These are phyloP conservation scores for Macaria liturata DNA, from an alignment of 2,888 invertebrate genomes.

Conservation along the genomic window DNA sequence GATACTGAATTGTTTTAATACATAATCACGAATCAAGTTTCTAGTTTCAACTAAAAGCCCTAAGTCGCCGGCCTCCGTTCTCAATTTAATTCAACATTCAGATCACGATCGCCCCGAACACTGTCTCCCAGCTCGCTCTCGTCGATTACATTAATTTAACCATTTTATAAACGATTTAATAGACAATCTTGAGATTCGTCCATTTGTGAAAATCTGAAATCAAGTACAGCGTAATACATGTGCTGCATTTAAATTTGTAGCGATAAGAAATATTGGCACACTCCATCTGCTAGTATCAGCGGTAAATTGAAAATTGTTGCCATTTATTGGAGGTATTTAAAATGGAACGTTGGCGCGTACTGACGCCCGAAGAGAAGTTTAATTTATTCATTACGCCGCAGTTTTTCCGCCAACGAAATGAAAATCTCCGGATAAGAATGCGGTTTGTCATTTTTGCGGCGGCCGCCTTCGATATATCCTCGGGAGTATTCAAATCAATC, in stretches of 20 bases:
- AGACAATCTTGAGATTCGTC: conserved; percentile 70
- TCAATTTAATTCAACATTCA: conserved; percentile 71
- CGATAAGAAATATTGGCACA: conserved; percentile 35
- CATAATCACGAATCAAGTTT: too few relatives aligned
- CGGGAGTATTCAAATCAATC: conserved; percentile 82
- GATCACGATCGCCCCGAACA: conserved; percentile 75
- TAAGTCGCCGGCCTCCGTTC: conserved; percentile 45
- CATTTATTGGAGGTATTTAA: conserved; percentile 47
- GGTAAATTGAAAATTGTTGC: conserved; percentile 50
- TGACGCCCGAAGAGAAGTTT: conserved; percentile 47
- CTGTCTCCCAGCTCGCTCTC: conserved; percentile 75
- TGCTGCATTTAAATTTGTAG: conserved; percentile 35
- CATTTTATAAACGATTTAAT: conserved; percentile 81
- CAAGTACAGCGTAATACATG: conserved; percentile 30
- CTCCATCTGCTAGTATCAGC: conserved; percentile 37
- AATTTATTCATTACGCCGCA: conserved; percentile 64
- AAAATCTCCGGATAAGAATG: conserved; percentile 55
- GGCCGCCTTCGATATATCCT: conserved; percentile 72
- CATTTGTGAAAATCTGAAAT: conserved; percentile 55
- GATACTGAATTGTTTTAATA: too few relatives aligned
- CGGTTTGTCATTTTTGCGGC: conserved; percentile 60
- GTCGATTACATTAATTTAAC: conserved; percentile 81
- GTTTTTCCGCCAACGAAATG: conserved; percentile 50
- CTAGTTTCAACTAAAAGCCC: too few relatives aligned
- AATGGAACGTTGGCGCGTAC: conserved; percentile 52